These are phyloP conservation scores for Proales similis DNA, from an alignment of 1,140 invertebrate genomes.

Conservation along the genomic window DNA sequence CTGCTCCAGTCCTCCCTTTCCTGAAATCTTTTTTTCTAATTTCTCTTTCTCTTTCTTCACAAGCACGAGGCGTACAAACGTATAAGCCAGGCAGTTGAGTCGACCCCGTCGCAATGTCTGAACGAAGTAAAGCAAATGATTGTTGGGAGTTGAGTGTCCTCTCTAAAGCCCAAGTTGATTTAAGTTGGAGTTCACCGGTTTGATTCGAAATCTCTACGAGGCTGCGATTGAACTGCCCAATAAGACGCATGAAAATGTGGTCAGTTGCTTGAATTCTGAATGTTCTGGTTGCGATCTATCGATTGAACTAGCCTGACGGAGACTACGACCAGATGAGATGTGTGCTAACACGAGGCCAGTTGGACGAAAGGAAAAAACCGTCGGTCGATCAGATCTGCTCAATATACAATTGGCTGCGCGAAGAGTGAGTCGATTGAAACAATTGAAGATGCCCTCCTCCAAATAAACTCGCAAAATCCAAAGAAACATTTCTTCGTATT, in stretches of 20 bases:
- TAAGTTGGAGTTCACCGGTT: neutral
- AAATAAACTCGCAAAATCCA: neutral
- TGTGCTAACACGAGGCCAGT: slow-evolving; percentile 5
- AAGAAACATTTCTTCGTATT: slow-evolving; percentile 17
- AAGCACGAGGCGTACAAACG: no score
- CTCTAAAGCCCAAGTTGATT: no score
- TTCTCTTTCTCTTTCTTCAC: neutral
- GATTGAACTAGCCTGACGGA: neutral
- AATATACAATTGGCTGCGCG: slow-evolving; percentile 17
- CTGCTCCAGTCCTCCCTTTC: neutral
- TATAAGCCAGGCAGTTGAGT: no score
- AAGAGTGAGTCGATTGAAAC: slow-evolving; percentile 2
- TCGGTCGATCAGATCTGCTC: slow-evolving; percentile 17
- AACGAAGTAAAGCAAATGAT: no score
- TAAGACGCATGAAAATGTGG: neutral
- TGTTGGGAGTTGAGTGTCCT: no score
- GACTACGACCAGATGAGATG: slow-evolving; percentile 4
- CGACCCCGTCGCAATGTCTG: no score
- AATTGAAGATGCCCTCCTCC: neutral
- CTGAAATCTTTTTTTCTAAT: neutral
- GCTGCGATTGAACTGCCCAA: slow-evolving; percentile 14
- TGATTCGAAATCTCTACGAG: slow-evolving; percentile 8
- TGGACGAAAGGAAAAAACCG: neutral
- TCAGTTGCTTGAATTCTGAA: neutral
- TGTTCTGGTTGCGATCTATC: neutral